phyloP scores from a whole-genome alignment of 2,113 vertebrate genomes.

The Psilopsiagon aymara region DNA sequence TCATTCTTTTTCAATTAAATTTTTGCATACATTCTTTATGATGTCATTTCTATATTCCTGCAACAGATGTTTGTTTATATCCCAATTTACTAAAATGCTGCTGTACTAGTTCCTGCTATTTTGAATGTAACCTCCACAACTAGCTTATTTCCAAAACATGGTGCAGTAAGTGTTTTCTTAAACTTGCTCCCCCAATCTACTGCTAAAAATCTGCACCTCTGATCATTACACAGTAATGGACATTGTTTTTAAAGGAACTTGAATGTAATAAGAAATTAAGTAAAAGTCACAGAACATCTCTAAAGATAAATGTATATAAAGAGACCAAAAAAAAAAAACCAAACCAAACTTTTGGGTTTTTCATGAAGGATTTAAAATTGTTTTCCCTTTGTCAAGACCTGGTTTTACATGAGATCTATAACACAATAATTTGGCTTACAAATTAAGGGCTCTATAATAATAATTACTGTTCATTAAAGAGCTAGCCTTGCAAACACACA shows the following conservation, averaged over 20 bases:
- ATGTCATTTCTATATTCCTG: conserved; percentile 82
- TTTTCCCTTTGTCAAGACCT: not conserved
- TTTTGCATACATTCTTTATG: conserved; percentile 84
- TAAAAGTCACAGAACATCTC: not conserved
- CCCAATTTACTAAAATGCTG: conserved; percentile 78
- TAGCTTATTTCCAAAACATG: conserved; percentile 42
- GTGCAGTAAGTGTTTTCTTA: conserved; percentile 52
- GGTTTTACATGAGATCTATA: not conserved
- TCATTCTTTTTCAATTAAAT: conserved; percentile 85
- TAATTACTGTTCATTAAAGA: not conserved
- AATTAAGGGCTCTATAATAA: not conserved
- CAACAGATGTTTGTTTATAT: conserved; percentile 84
- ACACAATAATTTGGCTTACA: not conserved
- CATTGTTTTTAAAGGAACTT: not conserved
- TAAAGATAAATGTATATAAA: not conserved
- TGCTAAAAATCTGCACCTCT: conserved; percentile 20
- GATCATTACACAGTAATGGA: not conserved
- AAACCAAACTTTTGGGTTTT: not conserved
- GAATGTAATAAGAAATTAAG: not conserved
- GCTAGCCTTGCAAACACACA: not conserved
- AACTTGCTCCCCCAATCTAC: not conserved
- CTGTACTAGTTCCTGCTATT: conserved; percentile 64
- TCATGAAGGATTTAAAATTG: not conserved
- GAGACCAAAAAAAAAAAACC: not conserved
- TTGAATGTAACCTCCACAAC: conserved; percentile 68